phyloP scores from a whole-genome alignment of 2,888 invertebrate genomes.

The Byasa hedistus region DNA sequence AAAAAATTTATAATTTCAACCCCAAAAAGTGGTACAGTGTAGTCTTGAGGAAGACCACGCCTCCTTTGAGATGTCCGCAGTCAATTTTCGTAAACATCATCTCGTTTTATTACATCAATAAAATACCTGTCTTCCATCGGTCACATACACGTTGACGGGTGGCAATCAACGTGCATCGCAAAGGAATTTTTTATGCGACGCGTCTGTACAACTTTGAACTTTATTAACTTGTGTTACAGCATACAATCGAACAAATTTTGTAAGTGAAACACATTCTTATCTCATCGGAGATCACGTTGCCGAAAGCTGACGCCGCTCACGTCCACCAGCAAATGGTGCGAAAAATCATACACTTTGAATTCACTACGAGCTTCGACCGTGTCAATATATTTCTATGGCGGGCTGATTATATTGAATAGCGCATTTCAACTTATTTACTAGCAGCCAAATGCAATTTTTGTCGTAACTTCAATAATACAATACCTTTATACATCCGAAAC shows the following conservation, averaged over 20 bases:
- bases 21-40: too few species aligned
- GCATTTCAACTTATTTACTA: slow-evolving; percentile 10
- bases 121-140: slow-evolving; percentile 9
- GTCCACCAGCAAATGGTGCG: slow-evolving; percentile 62
- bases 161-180: slow-evolving; percentile 25
- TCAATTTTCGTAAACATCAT: too few species aligned
- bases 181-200: slow-evolving; percentile 1
- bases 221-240: background rate
- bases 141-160: slow-evolving; percentile 14
- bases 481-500: too few species aligned
- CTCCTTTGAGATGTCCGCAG: too few species aligned
- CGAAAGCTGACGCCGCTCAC: slow-evolving; percentile 51
- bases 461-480: background rate
- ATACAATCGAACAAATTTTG: slow-evolving; percentile 3
- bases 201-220: slow-evolving; percentile 7
- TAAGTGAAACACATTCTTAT: background rate
- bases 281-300: slow-evolving; percentile 46
- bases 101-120: background rate
- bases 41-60: too few species aligned
- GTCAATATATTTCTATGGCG: slow-evolving; percentile 26
- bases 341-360: slow-evolving; percentile 62
- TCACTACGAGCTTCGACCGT: slow-evolving; percentile 36
- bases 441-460: slow-evolving; percentile 6
- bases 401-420: slow-evolving; percentile 19
- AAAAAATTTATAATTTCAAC: too few species aligned